Conservation (phyloP, 92 coral and sea anemone species). For the Pocillopora grandis region DNA sequence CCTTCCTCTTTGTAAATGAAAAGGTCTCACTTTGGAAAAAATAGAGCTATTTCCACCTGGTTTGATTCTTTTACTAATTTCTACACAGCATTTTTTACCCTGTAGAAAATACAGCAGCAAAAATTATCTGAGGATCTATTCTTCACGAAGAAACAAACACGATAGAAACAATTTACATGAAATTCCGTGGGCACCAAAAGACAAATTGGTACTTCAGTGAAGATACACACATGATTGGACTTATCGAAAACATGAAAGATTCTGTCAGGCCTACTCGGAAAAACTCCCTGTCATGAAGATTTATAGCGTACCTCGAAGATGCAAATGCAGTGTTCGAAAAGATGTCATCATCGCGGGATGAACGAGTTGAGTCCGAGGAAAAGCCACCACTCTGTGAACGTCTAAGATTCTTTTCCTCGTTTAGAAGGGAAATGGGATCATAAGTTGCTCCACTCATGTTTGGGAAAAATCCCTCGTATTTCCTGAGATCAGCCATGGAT, state of each 20-base stretch:
- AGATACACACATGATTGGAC: constrained; percentile 17
- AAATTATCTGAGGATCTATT: background rate
- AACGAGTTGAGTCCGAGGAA: constrained; percentile 61
- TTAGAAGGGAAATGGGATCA: constrained; percentile 73
- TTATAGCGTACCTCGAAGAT: constrained; percentile 66
- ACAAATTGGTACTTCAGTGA: background rate
- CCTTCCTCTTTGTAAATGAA: constrained; percentile 4
- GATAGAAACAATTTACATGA: constrained; percentile 8
- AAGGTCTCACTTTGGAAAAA: background rate
- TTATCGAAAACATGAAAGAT: background rate
- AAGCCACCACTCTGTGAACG: constrained; percentile 54
- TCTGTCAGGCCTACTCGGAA: background rate
- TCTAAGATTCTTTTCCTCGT: constrained; percentile 66
- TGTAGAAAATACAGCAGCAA: background rate
- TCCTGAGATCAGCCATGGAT: constrained; percentile 74
- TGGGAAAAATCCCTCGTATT: constrained; percentile 89
- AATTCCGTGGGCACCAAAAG: constrained; percentile 1
- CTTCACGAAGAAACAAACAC: background rate
- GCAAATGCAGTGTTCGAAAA: constrained; percentile 84
- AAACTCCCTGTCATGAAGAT: background rate
- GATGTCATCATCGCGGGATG: constrained; percentile 79
- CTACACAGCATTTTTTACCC: background rate
- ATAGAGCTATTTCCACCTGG: background rate
- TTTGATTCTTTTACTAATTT: background rate
- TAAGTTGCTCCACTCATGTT: constrained; percentile 68